Percentiles rank a stretch among this genome's conserved stretches.
phyloP scores from a whole-genome alignment of 2,113 vertebrate genomes.

The Dinomys branickii region DNA sequence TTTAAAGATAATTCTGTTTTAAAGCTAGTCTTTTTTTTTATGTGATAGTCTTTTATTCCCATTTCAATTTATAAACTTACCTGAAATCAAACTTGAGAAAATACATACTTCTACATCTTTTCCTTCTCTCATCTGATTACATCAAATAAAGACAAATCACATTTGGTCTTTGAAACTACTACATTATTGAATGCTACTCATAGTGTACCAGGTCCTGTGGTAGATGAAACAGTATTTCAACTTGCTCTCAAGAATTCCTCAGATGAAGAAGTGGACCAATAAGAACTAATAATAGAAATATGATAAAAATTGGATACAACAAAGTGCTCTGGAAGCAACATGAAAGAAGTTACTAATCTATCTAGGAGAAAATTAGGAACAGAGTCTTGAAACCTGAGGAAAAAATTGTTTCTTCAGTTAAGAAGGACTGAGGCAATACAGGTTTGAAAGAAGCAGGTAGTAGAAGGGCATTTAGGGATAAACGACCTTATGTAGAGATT shows the following conservation, averaged over 20 bases:
- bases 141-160: not conserved
- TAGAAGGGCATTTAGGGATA: too few species aligned
- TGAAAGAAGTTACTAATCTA: not conserved
- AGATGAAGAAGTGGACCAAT: not conserved
- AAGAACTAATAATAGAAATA: not conserved
- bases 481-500: not conserved
- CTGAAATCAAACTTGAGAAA: slow-evolving; percentile 44
- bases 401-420: not conserved
- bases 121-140: not conserved
- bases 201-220: not conserved
- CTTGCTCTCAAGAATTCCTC: not conserved
- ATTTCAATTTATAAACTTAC: slow-evolving; percentile 35
- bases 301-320: not conserved
- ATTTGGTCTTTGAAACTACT: not conserved
- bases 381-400: not conserved
- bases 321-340: not conserved
- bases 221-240: not conserved
- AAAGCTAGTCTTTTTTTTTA: not conserved
- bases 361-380: not conserved
- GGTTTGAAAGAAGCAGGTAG: not conserved
- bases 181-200: not conserved
- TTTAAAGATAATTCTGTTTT: not conserved
- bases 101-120: not conserved
- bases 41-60: not conserved
- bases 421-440: not conserved